Evolutionary conservation across 2,797 vertebrate genomes (phyloP).

Genomic region (Acanthornis magna): DNA sequence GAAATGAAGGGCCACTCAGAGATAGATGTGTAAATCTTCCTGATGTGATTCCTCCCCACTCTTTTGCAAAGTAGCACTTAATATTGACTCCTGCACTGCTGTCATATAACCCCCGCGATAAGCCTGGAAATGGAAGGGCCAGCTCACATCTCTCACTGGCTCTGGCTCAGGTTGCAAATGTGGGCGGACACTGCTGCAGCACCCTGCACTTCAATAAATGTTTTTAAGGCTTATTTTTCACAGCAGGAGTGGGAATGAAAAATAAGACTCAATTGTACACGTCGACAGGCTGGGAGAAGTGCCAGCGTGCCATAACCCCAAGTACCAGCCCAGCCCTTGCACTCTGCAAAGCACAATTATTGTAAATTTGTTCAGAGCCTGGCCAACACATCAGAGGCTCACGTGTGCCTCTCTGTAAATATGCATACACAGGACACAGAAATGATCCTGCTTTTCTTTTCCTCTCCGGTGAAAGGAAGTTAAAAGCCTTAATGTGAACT

Average conservation of each 20-base stretch:
- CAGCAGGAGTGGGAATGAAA: conserved; percentile 6
- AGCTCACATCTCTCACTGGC: neutral
- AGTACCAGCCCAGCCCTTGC: neutral
- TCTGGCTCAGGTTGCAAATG: neutral
- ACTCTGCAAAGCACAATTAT: neutral
- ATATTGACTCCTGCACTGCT: neutral
- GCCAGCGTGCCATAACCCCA: neutral
- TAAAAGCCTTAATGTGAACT: neutral
- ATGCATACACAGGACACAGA: neutral
- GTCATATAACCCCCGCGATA: neutral
- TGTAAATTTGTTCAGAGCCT: neutral
- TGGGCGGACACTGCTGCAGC: neutral
- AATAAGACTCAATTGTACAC: neutral
- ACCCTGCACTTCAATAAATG: neutral
- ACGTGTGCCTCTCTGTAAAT: neutral
- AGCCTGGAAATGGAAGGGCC: neutral
- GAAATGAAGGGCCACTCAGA: neutral
- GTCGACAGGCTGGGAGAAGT: conserved; percentile 1
- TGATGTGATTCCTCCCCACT: neutral
- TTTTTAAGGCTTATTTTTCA: conserved; percentile 26
- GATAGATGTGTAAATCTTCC: neutral
- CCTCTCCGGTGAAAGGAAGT: neutral
- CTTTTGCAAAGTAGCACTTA: neutral
- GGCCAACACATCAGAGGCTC: neutral
- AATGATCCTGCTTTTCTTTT: neutral